Conservation (phyloP, 2,888 invertebrate species). For the Coleophora deauratella region DNA sequence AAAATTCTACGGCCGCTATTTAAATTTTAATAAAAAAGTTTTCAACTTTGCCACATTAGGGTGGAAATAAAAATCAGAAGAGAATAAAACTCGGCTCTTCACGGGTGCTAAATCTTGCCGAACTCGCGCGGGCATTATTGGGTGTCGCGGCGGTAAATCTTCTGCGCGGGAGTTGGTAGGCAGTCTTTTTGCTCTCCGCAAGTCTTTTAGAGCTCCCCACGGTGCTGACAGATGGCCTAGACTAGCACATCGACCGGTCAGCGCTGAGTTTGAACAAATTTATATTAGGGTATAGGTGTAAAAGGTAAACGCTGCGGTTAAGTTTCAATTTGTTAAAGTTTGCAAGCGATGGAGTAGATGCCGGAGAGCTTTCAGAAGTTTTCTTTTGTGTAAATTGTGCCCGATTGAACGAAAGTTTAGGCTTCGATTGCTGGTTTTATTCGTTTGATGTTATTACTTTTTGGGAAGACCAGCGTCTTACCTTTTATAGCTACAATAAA, state of each 20-base stretch:
- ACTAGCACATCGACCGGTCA: no score
- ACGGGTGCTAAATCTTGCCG: conserved; percentile 6
- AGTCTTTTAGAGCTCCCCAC: conserved; percentile 53
- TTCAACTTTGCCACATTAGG: neutral
- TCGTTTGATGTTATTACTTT: no score
- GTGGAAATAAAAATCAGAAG: neutral
- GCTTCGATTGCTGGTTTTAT: no score
- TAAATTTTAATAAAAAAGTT: neutral
- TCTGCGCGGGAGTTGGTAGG: conserved; percentile 39
- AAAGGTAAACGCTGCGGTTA: no score
- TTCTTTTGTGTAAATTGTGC: no score
- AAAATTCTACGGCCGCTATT: neutral
- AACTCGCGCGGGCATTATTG: conserved; percentile 31
- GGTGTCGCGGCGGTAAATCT: conserved; percentile 53
- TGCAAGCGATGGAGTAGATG: no score
- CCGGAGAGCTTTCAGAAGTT: no score
- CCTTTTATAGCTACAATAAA: no score
- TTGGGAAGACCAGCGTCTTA: no score
- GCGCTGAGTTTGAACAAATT: no score
- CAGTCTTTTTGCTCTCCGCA: conserved; percentile 42
- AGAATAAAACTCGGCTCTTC: neutral
- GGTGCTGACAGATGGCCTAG: conserved; percentile 26
- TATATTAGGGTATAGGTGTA: no score
- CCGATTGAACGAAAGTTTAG: no score
- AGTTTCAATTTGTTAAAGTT: neutral